Conservation (phyloP, 2,888 invertebrate genomes). For the Xylota segnis region DNA sequence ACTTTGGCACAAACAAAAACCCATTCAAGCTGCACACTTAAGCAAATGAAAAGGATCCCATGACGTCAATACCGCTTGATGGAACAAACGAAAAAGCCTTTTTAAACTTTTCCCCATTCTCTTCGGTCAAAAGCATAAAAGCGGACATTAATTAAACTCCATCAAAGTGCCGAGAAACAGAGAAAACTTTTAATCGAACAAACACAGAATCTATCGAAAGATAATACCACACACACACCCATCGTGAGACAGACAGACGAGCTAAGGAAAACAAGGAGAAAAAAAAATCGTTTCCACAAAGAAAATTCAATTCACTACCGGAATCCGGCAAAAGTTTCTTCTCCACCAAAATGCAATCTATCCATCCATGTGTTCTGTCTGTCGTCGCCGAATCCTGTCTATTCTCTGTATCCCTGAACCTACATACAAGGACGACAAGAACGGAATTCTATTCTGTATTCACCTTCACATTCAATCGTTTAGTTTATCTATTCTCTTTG, state of each 20-base stretch:
- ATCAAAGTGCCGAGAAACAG: slow-evolving; percentile 48
- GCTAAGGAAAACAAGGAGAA: slow-evolving; percentile 1
- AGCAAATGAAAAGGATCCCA: background rate
- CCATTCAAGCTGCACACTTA: too few species aligned
- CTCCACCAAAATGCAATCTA: slow-evolving; percentile 69
- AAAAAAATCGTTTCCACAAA: slow-evolving; percentile 35
- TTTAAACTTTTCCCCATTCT: slow-evolving; percentile 11
- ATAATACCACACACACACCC: slow-evolving; percentile 51
- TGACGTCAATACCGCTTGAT: background rate
- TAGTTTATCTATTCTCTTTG: slow-evolving; percentile 50
- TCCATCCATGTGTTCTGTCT: slow-evolving; percentile 61
- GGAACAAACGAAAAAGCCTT: slow-evolving; percentile 3
- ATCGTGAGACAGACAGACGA: slow-evolving; percentile 31
- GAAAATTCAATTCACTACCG: slow-evolving; percentile 65
- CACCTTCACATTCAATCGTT: slow-evolving; percentile 46
- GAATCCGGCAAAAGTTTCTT: slow-evolving; percentile 68
- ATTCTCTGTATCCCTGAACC: slow-evolving; percentile 1
- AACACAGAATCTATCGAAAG: slow-evolving; percentile 64
- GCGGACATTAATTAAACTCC: slow-evolving; percentile 54
- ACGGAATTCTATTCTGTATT: slow-evolving; percentile 27
- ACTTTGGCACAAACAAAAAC: too few species aligned
- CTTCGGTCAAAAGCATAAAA: slow-evolving; percentile 21
- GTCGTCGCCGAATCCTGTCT: slow-evolving; percentile 58
- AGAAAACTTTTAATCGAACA: slow-evolving; percentile 57
- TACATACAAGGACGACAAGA: background rate